phyloP scores from a whole-genome alignment of 2,113 vertebrate genomes.

The Polypterus senegalus region DNA sequence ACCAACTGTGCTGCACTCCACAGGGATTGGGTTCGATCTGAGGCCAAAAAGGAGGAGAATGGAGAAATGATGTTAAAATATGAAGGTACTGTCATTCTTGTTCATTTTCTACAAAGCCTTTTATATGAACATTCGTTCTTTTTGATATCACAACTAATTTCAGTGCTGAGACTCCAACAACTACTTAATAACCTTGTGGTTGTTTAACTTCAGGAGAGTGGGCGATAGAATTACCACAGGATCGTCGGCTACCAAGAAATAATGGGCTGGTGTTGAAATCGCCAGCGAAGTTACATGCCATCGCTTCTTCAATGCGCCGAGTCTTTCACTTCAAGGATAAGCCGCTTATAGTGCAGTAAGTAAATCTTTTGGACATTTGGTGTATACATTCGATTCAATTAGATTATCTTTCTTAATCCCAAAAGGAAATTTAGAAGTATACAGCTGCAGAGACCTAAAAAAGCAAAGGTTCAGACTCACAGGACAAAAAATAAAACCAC shows the following conservation, averaged over 20 bases:
- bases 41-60: conserved; percentile 19
- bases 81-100: conserved; percentile 18
- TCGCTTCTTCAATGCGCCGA: conserved; percentile 19
- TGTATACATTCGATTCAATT: too few relatives aligned
- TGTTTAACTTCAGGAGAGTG: conserved; percentile 24
- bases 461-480: too few relatives aligned
- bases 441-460: too few relatives aligned
- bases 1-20: not conserved
- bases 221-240: conserved; percentile 24
- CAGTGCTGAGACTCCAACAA: not conserved
- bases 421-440: too few relatives aligned
- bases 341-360: conserved; percentile 32
- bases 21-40: conserved; percentile 30
- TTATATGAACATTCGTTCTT: not conserved
- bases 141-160: not conserved
- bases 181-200: not conserved
- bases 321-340: conserved; percentile 21
- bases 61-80: conserved; percentile 19
- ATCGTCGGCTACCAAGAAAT: conserved; percentile 18
- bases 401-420: too few relatives aligned
- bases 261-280: conserved; percentile 33
- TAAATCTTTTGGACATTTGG: not conserved
- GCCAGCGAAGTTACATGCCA: conserved; percentile 28
- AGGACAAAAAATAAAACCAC: too few relatives aligned
- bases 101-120: not conserved